These are phyloP conservation scores for Erpetoichthys calabaricus DNA, from an alignment of 2,797 vertebrate genomes.

Conservation along the genomic window DNA sequence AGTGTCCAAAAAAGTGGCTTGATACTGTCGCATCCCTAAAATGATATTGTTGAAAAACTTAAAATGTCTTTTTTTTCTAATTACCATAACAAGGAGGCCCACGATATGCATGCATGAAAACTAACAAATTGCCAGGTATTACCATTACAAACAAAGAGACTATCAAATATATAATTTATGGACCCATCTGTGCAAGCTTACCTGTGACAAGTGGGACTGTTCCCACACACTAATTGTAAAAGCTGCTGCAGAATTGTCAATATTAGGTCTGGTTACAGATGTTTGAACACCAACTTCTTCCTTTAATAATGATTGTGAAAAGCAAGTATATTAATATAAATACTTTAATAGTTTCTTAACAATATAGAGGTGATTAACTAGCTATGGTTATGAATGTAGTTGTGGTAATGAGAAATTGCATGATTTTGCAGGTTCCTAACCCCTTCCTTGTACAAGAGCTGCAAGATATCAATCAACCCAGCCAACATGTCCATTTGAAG, in stretches of 20 bases:
- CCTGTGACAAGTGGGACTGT: constrained; percentile 14
- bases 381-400: too few relatives aligned
- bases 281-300: background rate
- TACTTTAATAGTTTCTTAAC: too few relatives aligned
- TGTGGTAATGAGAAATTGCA: too few relatives aligned
- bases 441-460: too few relatives aligned
- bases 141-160: background rate
- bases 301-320: constrained; percentile 8
- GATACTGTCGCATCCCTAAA: constrained; percentile 1
- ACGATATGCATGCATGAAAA: too few relatives aligned
- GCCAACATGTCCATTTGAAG: too few relatives aligned
- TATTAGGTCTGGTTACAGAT: constrained; percentile 5
- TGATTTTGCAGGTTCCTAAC: too few relatives aligned
- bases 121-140: too few relatives aligned
- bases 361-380: too few relatives aligned
- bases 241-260: constrained; percentile 12
- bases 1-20: constrained; percentile 10
- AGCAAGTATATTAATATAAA: background rate
- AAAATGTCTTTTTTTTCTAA: too few relatives aligned
- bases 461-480: too few relatives aligned
- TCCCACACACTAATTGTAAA: constrained; percentile 13
- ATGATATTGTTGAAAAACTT: constrained; percentile 9
- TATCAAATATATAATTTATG: background rate
- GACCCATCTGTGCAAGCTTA: constrained; percentile 1
- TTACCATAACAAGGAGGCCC: too few relatives aligned